phyloP scores from a whole-genome alignment of 2,888 invertebrate species.

The Xylota sylvarum region DNA sequence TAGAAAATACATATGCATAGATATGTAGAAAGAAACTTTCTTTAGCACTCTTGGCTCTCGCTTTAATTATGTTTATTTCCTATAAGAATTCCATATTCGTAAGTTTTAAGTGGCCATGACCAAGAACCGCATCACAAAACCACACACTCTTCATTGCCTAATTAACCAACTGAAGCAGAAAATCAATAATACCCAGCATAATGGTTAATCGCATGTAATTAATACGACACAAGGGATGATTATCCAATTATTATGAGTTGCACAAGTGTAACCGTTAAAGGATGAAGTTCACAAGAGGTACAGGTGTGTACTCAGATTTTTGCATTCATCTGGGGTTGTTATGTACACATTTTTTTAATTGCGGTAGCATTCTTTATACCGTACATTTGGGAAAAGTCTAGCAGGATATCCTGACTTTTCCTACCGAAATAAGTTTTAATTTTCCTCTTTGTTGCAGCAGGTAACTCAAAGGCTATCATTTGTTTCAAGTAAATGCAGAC shows the following conservation, averaged over 20 bases:
- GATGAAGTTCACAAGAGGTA: slow-evolving; percentile 15
- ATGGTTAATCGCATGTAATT: slow-evolving; percentile 25
- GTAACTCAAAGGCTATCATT: not conserved
- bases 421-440: slow-evolving; percentile 19
- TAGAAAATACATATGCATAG: too few relatives aligned
- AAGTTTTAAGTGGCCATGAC: slow-evolving; percentile 11
- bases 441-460: slow-evolving; percentile 3
- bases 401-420: slow-evolving; percentile 19
- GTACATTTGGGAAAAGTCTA: not conserved
- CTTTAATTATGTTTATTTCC: too few relatives aligned
- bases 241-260: slow-evolving; percentile 23
- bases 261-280: slow-evolving; percentile 12
- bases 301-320: not conserved
- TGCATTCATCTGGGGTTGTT: not conserved
- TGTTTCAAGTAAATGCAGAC: not conserved
- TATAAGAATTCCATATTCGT: too few relatives aligned
- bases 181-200: slow-evolving; percentile 27
- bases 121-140: not conserved
- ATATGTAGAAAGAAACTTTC: too few relatives aligned
- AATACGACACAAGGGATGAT: slow-evolving; percentile 33
- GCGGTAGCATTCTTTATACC: not conserved
- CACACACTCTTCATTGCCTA: not conserved
- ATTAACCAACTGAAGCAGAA: slow-evolving; percentile 28
- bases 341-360: not conserved
- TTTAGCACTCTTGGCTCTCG: too few relatives aligned